Evolutionary conservation across 2,888 invertebrate species (phyloP), one percentile per base, ranked within the genome.

Genomic region (Apeira syringaria): DNA sequence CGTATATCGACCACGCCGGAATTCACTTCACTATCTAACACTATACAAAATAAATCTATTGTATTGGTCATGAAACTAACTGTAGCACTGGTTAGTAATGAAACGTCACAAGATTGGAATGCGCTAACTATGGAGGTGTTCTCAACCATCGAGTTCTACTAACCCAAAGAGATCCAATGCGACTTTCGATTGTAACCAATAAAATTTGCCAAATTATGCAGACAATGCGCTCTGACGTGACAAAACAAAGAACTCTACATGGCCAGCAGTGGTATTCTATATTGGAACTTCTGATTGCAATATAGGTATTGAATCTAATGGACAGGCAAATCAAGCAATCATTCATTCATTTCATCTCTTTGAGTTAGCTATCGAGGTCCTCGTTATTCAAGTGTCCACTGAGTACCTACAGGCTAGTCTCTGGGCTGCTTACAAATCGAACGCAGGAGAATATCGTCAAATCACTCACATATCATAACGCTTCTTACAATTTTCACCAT

Each of bases 401-500:
- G 17, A 15, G 15, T 15, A 15, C 15, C 15, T 30, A n/a, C 15
- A 34, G 41, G 49, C 37, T 44, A 47, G 27, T 29, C 30, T 41
- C 36, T 32, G 24, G 24, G 30, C 40, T 48, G 50, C 53, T 50
- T 45, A 53, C 45, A 50, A 55, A 50, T 45, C 35, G 12, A 36
- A 45, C 30, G 55, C 50, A 52, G 49, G 48, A 55, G 49, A 61
- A 52, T 56, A 47, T 48, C 53, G 60, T 69, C 65, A 71, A 73
- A 74, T 81, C 68, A 80, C 90, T 90, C 68, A 79, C 90, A 90
- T 90, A 90, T 89, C 90, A 90, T 90, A 90, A 88, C 88, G 82
- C 80, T 90, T 87, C 79, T 82, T 90, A 90, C 90, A 90, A 90
- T 90, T 90, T 90, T 90, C 85, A 90, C 90, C 84, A 89, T 88